Evolutionary conservation across 2,888 invertebrate genomes (phyloP).

Genomic region (Liodrosophila aerea): DNA sequence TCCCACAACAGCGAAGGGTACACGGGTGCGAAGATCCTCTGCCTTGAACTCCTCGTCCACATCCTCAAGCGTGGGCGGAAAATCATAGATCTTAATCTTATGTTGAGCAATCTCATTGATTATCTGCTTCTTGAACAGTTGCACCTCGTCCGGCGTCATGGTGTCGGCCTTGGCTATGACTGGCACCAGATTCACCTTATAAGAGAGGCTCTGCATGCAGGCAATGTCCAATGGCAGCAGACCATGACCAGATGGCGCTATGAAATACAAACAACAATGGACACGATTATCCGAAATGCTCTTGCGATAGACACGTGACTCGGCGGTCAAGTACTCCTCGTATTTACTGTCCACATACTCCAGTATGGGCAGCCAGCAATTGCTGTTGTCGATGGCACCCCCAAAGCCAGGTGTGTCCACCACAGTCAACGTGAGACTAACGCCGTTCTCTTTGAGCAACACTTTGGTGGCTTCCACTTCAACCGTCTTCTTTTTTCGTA

Average conservation of each 20-base stretch:
- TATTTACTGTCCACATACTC: slow-evolving; percentile 99
- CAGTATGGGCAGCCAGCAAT: slow-evolving; percentile 99
- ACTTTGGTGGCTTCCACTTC: slow-evolving; percentile 97
- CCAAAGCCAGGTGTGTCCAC: slow-evolving; percentile 99
- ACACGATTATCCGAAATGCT: slow-evolving; percentile 96
- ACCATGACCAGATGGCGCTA: slow-evolving; percentile 98
- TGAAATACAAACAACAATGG: slow-evolving; percentile 99
- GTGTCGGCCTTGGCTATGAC: slow-evolving; percentile 99
- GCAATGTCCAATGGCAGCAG: slow-evolving; percentile 98
- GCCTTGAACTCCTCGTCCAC: slow-evolving; percentile 91
- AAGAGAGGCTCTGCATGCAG: slow-evolving; percentile 99
- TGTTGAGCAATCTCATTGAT: slow-evolving; percentile 96
- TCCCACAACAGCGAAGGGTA: slow-evolving; percentile 99
- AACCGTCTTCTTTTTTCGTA: slow-evolving; percentile 97
- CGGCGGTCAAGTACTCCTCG: slow-evolving; percentile 98
- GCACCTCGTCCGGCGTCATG: slow-evolving; percentile 98
- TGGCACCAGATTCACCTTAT: slow-evolving; percentile 99
- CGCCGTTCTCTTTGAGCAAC: slow-evolving; percentile 97
- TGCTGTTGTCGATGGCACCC: slow-evolving; percentile 99
- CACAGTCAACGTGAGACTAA: slow-evolving; percentile 96
- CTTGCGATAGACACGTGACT: slow-evolving; percentile 96
- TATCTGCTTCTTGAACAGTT: slow-evolving; percentile 96
- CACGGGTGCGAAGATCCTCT: slow-evolving; percentile 92
- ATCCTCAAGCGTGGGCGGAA: slow-evolving; percentile 92
- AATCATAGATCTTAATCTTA: slow-evolving; percentile 99